These are phyloP conservation scores for Galago senegalensis DNA, from an alignment of 2,797 vertebrate genomes.

Conservation along the genomic window DNA sequence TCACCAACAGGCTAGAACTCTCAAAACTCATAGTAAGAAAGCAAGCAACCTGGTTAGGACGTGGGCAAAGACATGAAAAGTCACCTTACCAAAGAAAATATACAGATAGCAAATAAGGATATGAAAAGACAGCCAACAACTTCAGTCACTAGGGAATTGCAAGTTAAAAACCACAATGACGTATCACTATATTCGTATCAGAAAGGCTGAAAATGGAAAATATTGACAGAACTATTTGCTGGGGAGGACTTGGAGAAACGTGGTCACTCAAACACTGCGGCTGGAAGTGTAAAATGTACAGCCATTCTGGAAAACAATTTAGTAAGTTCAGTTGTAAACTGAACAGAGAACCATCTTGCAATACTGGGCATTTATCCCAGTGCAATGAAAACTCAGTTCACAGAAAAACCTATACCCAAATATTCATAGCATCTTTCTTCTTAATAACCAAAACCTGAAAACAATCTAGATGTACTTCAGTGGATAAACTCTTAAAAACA, in stretches of 20 bases:
- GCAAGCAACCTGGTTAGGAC: neutral
- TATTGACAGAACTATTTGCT: neutral
- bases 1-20: neutral
- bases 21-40: neutral
- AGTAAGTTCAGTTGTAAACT: neutral
- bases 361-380: neutral
- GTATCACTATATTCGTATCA: neutral
- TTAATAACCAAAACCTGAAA: neutral
- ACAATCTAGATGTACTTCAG: neutral
- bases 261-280: neutral
- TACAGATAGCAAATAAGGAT: neutral
- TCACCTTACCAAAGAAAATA: neutral
- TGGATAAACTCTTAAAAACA: neutral
- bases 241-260: neutral
- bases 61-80: neutral
- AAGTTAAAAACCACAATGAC: neutral
- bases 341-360: neutral
- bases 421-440: neutral
- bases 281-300: neutral
- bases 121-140: neutral
- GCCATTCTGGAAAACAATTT: neutral
- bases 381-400: neutral
- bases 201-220: neutral
- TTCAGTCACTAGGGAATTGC: neutral
- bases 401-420: neutral